Evolutionary conservation across 1,140 invertebrate species (phyloP).

Genomic region (Dinoponera quadriceps): DNA sequence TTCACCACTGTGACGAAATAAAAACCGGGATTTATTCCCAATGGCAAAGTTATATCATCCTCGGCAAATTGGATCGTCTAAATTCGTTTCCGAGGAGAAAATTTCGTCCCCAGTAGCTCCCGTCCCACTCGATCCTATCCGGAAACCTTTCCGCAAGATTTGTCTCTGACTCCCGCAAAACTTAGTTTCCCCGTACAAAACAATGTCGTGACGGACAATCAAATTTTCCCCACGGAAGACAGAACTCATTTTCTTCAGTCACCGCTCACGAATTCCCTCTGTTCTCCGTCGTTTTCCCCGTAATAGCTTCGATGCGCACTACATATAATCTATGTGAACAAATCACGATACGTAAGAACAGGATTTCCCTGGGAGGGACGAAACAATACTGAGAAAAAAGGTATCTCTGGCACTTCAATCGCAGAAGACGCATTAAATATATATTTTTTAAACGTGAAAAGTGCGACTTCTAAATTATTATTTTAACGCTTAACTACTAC

Average conservation of each 20-base stretch:
- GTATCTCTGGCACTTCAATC: neutral
- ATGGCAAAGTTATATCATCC: neutral
- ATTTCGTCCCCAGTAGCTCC: neutral
- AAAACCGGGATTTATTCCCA: neutral
- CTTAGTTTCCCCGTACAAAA: slow-evolving; percentile 10
- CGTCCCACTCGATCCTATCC: neutral
- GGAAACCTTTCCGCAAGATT: slow-evolving; percentile 21
- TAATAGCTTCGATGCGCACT: slow-evolving; percentile 2
- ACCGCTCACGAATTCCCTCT: neutral
- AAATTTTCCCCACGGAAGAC: slow-evolving; percentile 27
- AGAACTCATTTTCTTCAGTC: slow-evolving; percentile 10
- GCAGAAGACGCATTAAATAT: neutral
- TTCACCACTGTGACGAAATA: neutral
- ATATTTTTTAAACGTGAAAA: neutral
- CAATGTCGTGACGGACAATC: slow-evolving; percentile 26
- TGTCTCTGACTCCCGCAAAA: slow-evolving; percentile 23
- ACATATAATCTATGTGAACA: neutral
- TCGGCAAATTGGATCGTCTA: neutral
- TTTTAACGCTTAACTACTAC: neutral
- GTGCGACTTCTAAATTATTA: neutral
- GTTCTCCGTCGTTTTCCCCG: neutral
- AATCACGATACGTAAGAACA: neutral
- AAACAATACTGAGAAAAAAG: neutral
- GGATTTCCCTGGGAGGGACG: neutral
- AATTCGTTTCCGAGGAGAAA: slow-evolving; percentile 20